Percentiles rank a stretch among this genome's conserved stretches.
These are phyloP conservation scores for Andrena dorsata DNA, from an alignment of 2,888 invertebrate species.

Conservation along the genomic window DNA sequence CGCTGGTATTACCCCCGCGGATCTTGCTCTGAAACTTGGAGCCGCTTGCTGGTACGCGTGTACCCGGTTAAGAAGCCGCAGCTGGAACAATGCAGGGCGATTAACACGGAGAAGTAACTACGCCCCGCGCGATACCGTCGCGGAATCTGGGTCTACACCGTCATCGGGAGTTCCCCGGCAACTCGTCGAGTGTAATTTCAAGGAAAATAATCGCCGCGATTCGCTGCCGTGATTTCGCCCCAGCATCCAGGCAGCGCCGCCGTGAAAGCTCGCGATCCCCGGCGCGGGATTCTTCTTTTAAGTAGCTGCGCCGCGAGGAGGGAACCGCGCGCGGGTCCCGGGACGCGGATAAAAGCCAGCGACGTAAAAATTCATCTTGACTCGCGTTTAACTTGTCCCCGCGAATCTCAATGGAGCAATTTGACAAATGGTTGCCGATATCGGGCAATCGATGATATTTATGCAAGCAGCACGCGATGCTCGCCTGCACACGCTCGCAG, in stretches of 20 bases:
- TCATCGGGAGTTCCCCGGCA: background rate
- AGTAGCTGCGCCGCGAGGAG: background rate
- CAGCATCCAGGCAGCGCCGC: background rate
- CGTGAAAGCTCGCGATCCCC: no score
- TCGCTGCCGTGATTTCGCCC: background rate
- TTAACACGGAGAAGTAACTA: constrained; percentile 1
- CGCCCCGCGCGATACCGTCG: background rate
- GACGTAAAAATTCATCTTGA: constrained; percentile 40
- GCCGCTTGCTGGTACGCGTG: background rate
- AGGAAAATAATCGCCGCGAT: background rate
- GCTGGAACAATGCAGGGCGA: constrained; percentile 29
- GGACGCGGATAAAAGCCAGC: background rate
- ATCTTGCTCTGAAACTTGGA: background rate
- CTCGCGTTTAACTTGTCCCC: constrained; percentile 28
- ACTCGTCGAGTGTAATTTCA: constrained; percentile 3
- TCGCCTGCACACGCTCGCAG: background rate
- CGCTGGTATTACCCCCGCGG: background rate
- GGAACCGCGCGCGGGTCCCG: constrained; percentile 2
- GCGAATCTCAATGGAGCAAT: constrained; percentile 20
- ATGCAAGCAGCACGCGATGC: constrained; percentile 37
- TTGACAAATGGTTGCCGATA: constrained; percentile 46
- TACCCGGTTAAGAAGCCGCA: constrained; percentile 18
- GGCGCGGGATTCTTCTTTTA: background rate
- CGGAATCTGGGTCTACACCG: background rate
- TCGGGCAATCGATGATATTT: constrained; percentile 53